Base-by-base conservation (phyloP, 1,140 invertebrate genomes). In the Camponotus vicinus region DNA sequence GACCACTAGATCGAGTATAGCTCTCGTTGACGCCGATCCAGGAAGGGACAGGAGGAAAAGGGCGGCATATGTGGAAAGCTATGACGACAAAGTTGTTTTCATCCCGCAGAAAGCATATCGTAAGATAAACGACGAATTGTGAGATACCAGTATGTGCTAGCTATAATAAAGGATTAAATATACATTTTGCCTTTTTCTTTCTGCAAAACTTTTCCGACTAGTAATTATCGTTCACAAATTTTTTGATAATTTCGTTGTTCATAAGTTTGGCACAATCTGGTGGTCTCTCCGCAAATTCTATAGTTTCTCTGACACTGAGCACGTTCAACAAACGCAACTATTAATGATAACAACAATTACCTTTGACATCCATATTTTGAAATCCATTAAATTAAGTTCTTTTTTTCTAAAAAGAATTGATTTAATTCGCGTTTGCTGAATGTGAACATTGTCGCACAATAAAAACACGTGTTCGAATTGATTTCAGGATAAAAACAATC, bases 11-110 rank as follows among this genome's bases (percentile, higher is more conserved):
- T 92, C 92, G 45, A 92, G 89, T 21, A 92, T 93, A 63, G 86
- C 88, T n/a, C 34, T 93, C 34, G 71, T 91, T 4, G 92, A 93
- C 18, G 92, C 90, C 11, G 93, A 93, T 89, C 92, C 92, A 6
- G 90, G 88, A 79, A 88, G 90, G 13, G 89, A 93, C 55, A 80
- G 88, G 37, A 88, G 49, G 8, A 93, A 92, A 42, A 89, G 83
- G 57, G 69, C 86, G 9, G 88, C 86, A 0, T 91, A 90, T 45
- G 86, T 89, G n/a, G 76, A 87, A 71, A 92, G 90, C 57, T 71
- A 90, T 9, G 90, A 77, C 1, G 88, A 91, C 6, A 69, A 89
- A 77, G 91, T 92, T 2, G 42, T 76, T 11, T 92, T 92, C 59
- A 63, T 80, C 4, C 91, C 92, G n/a, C 64, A 89, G n/a, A 66